Conservation (phyloP, 2,888 invertebrate genomes). For the Carterocephalus palaemon region DNA sequence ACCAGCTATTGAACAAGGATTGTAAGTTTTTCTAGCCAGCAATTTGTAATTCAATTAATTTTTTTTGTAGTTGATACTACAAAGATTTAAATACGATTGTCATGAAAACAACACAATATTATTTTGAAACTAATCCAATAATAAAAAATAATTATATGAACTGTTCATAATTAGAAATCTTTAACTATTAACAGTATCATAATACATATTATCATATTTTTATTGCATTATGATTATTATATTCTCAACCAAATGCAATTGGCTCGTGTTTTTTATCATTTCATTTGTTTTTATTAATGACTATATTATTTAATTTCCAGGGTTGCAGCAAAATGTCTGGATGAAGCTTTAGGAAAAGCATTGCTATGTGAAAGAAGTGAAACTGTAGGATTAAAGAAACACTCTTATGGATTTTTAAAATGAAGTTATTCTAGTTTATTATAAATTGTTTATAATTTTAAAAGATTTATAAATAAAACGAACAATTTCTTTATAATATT, state of each 20-base stretch:
- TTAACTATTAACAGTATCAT: no score
- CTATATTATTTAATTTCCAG: conserved; percentile 46
- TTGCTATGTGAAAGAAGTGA: conserved; percentile 78
- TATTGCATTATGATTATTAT: no score
- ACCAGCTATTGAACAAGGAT: conserved; percentile 84
- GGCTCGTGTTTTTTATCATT: no score
- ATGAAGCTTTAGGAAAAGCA: conserved; percentile 82
- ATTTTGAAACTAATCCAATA: not conserved
- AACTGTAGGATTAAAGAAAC: conserved; percentile 56
- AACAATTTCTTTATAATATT: no score
- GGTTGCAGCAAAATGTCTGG: conserved; percentile 81
- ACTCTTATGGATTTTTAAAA: conserved; percentile 79
- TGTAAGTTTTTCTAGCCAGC: conserved; percentile 75
- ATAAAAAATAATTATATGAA: not conserved
- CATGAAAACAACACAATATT: no score
- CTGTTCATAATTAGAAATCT: no score
- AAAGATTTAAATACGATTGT: no score
- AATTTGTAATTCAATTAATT: not conserved
- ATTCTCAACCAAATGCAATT: no score
- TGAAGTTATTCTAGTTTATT: no score
- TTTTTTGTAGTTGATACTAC: not conserved
- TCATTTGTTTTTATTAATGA: conserved; percentile 1
- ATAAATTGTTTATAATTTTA: conserved; percentile 37
- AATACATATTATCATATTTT: no score
- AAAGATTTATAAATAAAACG: conserved; percentile 2